Evolutionary conservation across 2,113 vertebrate species (phyloP), one percentile per base, ranked within the genome.

Genomic region (Chaetura pelagica): DNA sequence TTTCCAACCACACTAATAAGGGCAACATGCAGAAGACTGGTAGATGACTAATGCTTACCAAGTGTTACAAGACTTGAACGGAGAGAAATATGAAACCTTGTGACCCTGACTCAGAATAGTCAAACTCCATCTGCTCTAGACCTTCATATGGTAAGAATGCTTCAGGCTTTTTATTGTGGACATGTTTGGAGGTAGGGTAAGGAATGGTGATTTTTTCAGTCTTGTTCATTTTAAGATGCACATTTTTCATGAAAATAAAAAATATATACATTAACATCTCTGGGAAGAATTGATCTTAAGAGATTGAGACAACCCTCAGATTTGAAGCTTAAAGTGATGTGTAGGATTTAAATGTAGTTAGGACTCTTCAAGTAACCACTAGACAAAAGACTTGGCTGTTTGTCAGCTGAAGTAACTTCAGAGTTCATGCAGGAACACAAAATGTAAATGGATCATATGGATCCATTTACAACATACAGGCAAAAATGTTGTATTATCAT

Each of bases 21-120:
- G 63, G 75, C 72, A 92, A 51, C 51, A 49, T 19, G 46, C 22
- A 4, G 72, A 86, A 79, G 84, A n/a, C 46, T 58, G 18, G 46
- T 79, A 64, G 59, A 81, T 84, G 82, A 92, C 75, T 94, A 94
- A 92, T 49, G 84, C 58, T 87, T 69, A 73, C 51, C 57, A 67
- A 94, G 79, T 69, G 64, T 46, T 95, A 66, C 30, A 49, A 63
- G 85, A 71, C 74, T 83, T 29, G 32, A 86, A 77, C 2, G 0
- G 61, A 97, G 89, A 90, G 95, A 97, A 97, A 96, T 76, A 75
- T 42, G 90, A 94, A 96, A 93, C 95, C 94, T 83, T 90, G 40
- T 94, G 93, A 96, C 95, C 94, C 80, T 72, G 66, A 80, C 92
- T 94, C 64, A 94, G 76, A 96, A 93, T 55, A 92, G 84, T 69